A percentile compares a stretch with the other conserved stretches of the same genome.
These are phyloP conservation scores for Eolophus roseicapilla DNA, from an alignment of 2,113 vertebrate genomes.

Conservation along the genomic window DNA sequence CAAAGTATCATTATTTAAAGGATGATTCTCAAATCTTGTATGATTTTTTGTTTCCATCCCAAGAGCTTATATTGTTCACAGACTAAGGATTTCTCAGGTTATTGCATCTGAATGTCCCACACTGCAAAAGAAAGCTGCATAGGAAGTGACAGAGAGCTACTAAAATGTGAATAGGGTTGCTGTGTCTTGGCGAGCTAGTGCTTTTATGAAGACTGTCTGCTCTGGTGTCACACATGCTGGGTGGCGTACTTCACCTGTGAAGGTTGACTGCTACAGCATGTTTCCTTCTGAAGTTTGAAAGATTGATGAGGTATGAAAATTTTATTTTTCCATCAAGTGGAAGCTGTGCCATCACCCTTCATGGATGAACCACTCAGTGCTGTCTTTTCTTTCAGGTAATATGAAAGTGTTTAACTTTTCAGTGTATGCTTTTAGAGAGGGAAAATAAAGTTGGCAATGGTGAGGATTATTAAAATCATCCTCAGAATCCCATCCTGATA, in stretches of 20 bases:
- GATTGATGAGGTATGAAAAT: background rate
- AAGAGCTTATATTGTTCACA: background rate
- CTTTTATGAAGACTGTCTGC: background rate
- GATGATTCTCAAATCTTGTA: background rate
- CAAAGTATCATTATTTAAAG: background rate
- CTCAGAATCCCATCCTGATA: background rate
- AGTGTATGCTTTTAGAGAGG: background rate
- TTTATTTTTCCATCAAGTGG: background rate
- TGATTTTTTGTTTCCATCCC: background rate
- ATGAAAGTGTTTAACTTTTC: constrained; percentile 7
- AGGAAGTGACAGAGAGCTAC: background rate
- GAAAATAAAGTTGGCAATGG: background rate
- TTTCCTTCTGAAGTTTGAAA: background rate
- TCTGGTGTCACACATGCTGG: background rate
- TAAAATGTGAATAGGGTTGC: background rate
- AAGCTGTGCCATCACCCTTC: background rate
- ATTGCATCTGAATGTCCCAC: background rate
- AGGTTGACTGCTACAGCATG: background rate
- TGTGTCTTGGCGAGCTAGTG: background rate
- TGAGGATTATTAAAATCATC: background rate
- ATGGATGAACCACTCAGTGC: background rate
- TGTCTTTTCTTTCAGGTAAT: background rate
- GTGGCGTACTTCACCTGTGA: background rate
- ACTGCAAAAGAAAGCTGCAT: background rate
- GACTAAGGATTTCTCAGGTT: background rate